These are phyloP conservation scores for Pseudomyrmex sp. DNA, from an alignment of 1,140 invertebrate species.

Conservation along the genomic window DNA sequence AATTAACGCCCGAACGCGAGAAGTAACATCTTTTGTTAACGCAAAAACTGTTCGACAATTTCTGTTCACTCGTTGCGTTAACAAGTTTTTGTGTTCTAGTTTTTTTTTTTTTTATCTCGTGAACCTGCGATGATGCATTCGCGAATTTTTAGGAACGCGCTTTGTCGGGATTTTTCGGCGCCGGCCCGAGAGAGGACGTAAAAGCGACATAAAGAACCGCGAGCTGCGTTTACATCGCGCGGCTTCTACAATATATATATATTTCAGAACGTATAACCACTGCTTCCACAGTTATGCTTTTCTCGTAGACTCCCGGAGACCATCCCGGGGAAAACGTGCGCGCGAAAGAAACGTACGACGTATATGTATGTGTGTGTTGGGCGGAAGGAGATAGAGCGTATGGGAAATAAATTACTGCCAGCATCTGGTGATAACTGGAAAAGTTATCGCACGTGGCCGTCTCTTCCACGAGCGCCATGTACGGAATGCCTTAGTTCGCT, in stretches of 20 bases:
- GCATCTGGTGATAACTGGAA: slow-evolving; percentile 74
- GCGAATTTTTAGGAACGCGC: slow-evolving; percentile 12
- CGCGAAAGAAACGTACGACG: neutral
- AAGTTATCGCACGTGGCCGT: slow-evolving; percentile 70
- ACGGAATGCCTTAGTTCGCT: slow-evolving; percentile 59
- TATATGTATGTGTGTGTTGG: no score
- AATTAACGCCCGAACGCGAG: neutral
- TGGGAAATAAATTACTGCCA: slow-evolving; percentile 68
- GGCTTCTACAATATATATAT: neutral
- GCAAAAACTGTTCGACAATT: slow-evolving; percentile 11
- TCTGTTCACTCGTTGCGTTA: neutral
- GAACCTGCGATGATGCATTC: slow-evolving; percentile 23
- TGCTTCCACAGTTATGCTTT: slow-evolving; percentile 40
- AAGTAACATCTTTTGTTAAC: neutral
- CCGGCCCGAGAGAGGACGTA: neutral
- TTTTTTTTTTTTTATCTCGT: no score
- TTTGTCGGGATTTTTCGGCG: slow-evolving; percentile 38
- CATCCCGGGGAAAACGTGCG: slow-evolving; percentile 7
- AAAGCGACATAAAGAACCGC: slow-evolving; percentile 31
- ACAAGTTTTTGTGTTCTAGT: neutral
- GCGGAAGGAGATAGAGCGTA: slow-evolving; percentile 38
- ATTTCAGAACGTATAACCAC: neutral
- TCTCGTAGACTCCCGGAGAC: slow-evolving; percentile 45
- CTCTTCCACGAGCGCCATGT: slow-evolving; percentile 58
- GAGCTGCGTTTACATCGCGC: slow-evolving; percentile 7